Evolutionary conservation across 2,888 invertebrate species (phyloP).

Genomic region (Xanthia togata): DNA sequence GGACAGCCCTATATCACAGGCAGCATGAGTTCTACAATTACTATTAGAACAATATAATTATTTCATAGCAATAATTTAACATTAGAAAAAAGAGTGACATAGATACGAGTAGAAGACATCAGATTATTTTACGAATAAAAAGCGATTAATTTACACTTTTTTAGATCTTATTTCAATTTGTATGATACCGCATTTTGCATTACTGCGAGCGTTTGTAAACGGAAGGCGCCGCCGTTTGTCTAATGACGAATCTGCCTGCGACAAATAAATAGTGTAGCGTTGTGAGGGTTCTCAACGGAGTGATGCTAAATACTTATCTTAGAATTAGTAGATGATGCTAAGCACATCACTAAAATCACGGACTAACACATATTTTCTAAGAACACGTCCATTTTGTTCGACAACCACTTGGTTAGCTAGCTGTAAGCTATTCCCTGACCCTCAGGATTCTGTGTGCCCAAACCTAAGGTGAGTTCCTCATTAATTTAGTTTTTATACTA

Average conservation of each 20-base stretch:
- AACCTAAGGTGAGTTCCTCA: background rate
- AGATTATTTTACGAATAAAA: background rate
- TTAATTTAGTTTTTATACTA: background rate
- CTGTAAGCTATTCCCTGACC: background rate
- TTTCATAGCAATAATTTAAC: too few relatives aligned
- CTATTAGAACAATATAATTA: too few relatives aligned
- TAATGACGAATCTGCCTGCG: too few relatives aligned
- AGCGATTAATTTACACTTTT: background rate
- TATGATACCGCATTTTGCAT: too few relatives aligned
- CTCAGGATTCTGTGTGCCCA: background rate
- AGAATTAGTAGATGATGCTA: background rate
- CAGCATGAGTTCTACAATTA: background rate
- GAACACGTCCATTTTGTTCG: background rate
- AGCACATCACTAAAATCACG: background rate
- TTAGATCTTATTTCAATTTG: background rate
- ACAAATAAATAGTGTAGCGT: background rate
- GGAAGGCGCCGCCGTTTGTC: too few relatives aligned
- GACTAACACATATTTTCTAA: too few relatives aligned
- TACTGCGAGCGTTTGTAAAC: too few relatives aligned
- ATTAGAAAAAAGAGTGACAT: too few relatives aligned
- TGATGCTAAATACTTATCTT: background rate
- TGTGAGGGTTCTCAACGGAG: background rate
- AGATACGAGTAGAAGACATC: background rate
- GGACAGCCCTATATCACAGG: background rate
- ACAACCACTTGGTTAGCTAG: background rate